Base-by-base conservation (phyloP, 2,888 invertebrate genomes). In the Leptinotarsa tumamoca region DNA sequence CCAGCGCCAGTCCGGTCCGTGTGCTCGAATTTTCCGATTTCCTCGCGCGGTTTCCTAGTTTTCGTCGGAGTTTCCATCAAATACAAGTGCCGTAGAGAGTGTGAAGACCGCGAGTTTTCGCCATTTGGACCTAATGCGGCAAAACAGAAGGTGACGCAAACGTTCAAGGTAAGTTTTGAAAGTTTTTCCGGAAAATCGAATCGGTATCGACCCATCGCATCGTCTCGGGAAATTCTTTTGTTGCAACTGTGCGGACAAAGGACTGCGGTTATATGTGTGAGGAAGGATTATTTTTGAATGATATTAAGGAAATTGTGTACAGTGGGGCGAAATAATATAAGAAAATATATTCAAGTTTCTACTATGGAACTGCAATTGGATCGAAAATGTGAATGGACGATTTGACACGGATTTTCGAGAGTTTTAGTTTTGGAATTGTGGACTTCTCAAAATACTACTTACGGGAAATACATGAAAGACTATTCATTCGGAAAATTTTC, bases 51-150 rank as follows among this genome's bases (percentile, higher is more conserved):
- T 82, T 82, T 82, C 81, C 82, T 79, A 81, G 81, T 81, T 81
- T 83, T 80, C 81, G 77, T 79, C 82, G 80, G 82, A 80, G 83
- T 80, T 79, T 79, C 79, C 77, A 80, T 80, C 80, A 78, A 80
- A 81, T 77, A 80, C 82, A 80, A 75, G 80, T 82, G 82, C 80
- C 78, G 78, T 80, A 78, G 78, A 74, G 71, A 80, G 83, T 83
- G 83, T 79, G 76, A 69, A 78, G 80, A 68, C 75, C 80, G 81
- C 79, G 77, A 71, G 74, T 74, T 77, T 77, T 81, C 74, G 74
- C 80, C 82, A 76, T 80, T 79, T 82, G 83, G 82, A 82, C 79
- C 80, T 81, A 83, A 83, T 84, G 83, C 81, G 80, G 81, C 75
- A 78, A 75, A 74, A 75, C 72, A 73, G 67, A 27, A 83, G 83